Percentiles rank a stretch among this genome's conserved stretches.
phyloP scores from a whole-genome alignment of 1,140 invertebrate genomes.

The Drosophila persimilis region DNA sequence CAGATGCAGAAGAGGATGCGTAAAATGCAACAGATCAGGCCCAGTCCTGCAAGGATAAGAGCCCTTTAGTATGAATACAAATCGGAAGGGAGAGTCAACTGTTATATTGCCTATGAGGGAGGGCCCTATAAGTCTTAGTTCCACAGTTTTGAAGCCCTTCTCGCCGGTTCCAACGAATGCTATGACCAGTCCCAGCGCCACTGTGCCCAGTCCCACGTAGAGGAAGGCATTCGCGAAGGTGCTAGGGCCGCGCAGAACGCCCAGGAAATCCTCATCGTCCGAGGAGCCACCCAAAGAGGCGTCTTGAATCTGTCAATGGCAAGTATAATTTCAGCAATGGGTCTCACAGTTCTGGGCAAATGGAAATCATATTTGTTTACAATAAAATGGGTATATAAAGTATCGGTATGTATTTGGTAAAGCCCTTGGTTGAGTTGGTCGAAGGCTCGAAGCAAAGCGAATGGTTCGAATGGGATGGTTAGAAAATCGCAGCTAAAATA shows the following conservation, averaged over 20 bases:
- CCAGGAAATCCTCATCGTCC: constrained; percentile 84
- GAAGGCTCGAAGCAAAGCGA: too few relatives aligned
- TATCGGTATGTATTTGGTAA: not conserved
- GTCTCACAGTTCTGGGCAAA: not conserved
- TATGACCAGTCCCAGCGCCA: constrained; percentile 92
- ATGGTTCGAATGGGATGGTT: not conserved
- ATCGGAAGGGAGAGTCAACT: not conserved
- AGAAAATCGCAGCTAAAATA: constrained; percentile 37
- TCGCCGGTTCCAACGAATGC: constrained; percentile 95
- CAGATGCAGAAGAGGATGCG: constrained; percentile 86
- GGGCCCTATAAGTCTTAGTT: constrained; percentile 92
- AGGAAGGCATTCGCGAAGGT: constrained; percentile 90
- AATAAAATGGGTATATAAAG: too few relatives aligned
- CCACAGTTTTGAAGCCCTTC: constrained; percentile 93
- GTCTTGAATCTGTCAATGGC: constrained; percentile 75
- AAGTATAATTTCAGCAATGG: not conserved
- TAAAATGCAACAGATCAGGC: constrained; percentile 85
- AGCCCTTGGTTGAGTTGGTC: not conserved
- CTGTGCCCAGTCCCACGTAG: constrained; percentile 92
- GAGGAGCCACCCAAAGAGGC: constrained; percentile 82
- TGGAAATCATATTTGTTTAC: not conserved
- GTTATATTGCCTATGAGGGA: constrained; percentile 85
- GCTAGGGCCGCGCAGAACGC: constrained; percentile 85
- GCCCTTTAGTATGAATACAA: constrained; percentile 1
- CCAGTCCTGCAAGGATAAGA: constrained; percentile 75